phyloP scores from a whole-genome alignment of 2,113 vertebrate species.

The Scomber colias region DNA sequence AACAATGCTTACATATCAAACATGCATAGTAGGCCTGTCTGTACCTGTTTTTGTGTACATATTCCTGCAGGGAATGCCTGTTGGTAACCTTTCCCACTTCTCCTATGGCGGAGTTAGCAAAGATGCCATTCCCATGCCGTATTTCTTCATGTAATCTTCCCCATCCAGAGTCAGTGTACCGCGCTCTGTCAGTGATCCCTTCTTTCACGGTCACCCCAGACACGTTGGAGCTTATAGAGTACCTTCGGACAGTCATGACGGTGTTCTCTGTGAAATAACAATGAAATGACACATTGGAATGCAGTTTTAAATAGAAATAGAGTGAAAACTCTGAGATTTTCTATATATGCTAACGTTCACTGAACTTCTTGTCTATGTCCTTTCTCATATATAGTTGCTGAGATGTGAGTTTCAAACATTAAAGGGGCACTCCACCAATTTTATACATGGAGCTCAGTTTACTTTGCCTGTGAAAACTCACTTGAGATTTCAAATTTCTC shows the following conservation, averaged over 20 bases:
- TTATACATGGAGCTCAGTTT: too few relatives aligned
- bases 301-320: background rate
- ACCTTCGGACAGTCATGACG: conserved; percentile 95
- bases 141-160: conserved; percentile 69
- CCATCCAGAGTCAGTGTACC: conserved; percentile 66
- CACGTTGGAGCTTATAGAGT: conserved; percentile 82
- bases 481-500: too few relatives aligned
- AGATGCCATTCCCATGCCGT: conserved; percentile 27
- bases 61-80: conserved; percentile 84
- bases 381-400: background rate
- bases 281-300: background rate
- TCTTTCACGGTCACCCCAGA: conserved; percentile 65
- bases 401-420: background rate
- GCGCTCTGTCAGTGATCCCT: conserved; percentile 42
- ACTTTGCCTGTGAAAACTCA: too few relatives aligned
- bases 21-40: background rate
- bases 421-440: too few relatives aligned
- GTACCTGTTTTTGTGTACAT: conserved; percentile 87
- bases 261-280: conserved; percentile 80
- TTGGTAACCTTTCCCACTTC: conserved; percentile 64
- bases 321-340: background rate
- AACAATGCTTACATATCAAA: too few relatives aligned
- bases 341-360: too few relatives aligned
- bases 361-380: background rate
- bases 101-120: conserved; percentile 26